These are phyloP conservation scores for Caenorhabditis tropicalis DNA, from an alignment of 1,140 invertebrate species.

Conservation along the genomic window DNA sequence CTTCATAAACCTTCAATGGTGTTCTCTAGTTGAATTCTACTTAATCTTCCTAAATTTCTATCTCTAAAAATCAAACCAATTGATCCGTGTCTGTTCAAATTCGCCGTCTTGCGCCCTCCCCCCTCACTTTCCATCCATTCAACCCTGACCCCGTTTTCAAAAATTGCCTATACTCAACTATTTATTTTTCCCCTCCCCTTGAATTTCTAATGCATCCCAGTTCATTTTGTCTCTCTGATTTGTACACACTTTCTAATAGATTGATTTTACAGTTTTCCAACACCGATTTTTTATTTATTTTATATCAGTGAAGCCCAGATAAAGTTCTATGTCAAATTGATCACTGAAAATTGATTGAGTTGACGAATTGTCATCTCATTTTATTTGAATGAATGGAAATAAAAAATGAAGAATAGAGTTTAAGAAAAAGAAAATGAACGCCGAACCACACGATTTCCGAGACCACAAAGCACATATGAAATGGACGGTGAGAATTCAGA, in stretches of 20 bases:
- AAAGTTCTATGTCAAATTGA: not conserved
- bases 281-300: no score
- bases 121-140: no score
- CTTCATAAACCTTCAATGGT: not conserved
- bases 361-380: not conserved
- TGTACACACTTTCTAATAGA: not conserved
- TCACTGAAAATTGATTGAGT: not conserved
- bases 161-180: slow-evolving; percentile 20
- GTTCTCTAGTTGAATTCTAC: not conserved
- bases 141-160: not conserved
- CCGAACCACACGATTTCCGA: slow-evolving; percentile 47
- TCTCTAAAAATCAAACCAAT: not conserved
- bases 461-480: slow-evolving; percentile 52
- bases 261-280: not conserved
- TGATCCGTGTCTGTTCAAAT: slow-evolving; percentile 10
- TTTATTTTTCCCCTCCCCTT: not conserved
- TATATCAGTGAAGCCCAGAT: no score
- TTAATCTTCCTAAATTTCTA: not conserved
- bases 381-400: not conserved
- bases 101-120: not conserved
- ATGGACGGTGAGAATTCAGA: slow-evolving; percentile 17
- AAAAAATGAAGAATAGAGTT: not conserved
- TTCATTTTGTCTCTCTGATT: not conserved
- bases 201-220: not conserved
- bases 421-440: not conserved